Percentiles rank a stretch among this genome's conserved stretches.
Evolutionary conservation across 37 sponge, comb jelly and placozoan genomes (phyloP).

Genomic region (Ephydatia muelleri): DNA sequence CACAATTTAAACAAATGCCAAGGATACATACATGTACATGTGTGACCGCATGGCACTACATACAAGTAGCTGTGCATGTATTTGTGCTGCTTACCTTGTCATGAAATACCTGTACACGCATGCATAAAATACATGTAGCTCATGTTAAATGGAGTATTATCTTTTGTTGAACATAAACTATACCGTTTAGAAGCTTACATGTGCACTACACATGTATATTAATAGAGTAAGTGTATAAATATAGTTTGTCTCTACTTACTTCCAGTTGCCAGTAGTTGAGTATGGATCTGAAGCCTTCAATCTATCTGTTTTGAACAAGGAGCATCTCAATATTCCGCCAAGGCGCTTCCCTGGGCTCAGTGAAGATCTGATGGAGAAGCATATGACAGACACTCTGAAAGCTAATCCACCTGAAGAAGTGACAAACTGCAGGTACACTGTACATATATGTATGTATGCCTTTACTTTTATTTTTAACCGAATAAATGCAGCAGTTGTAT

Average conservation of each 20-base stretch:
- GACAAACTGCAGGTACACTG: neutral
- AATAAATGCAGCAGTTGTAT: neutral
- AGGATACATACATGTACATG: no score
- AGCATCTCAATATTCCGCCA: conserved; percentile 3
- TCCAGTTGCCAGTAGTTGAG: neutral
- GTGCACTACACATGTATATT: no score
- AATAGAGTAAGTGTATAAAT: no score
- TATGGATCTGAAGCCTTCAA: conserved; percentile 3
- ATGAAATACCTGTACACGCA: no score
- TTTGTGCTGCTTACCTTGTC: no score
- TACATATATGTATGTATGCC: neutral
- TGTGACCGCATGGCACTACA: neutral
- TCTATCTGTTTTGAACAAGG: conserved; percentile 4
- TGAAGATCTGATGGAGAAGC: conserved; percentile 6
- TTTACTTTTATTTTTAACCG: neutral
- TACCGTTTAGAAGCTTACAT: no score
- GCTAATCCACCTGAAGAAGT: neutral
- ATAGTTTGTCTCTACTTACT: no score
- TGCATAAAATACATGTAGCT: no score
- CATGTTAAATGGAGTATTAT: no score
- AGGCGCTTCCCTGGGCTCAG: conserved; percentile 22
- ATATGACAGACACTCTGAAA: neutral
- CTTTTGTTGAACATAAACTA: no score
- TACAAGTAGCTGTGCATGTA: neutral
- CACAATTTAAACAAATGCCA: no score